Conservation (phyloP, 2,797 vertebrate genomes). For the Sebastiscus albofasciatus region DNA sequence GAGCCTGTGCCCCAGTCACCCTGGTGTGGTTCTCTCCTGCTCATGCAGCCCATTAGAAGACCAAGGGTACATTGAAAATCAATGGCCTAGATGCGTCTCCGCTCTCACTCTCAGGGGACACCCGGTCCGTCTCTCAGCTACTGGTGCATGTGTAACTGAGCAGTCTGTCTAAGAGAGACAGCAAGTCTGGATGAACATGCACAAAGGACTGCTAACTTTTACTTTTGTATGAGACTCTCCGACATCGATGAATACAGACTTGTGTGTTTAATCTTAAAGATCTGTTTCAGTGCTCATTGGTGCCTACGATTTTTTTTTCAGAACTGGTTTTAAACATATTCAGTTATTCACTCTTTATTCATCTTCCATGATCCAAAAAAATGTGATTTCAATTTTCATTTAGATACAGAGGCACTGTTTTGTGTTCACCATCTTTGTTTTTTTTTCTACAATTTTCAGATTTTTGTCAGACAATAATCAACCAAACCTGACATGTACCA, state of each 20-base stretch:
- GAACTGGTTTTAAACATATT: background rate
- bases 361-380: background rate
- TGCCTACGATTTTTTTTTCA: background rate
- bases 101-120: constrained; percentile 30
- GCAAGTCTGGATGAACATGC: constrained; percentile 36
- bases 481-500: background rate
- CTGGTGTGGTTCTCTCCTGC: constrained; percentile 29
- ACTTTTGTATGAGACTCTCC: background rate
- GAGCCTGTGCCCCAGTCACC: constrained; percentile 24
- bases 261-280: background rate
- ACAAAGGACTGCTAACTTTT: constrained; percentile 1
- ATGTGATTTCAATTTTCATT: background rate
- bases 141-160: constrained; percentile 46
- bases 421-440: background rate
- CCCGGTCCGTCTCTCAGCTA: constrained; percentile 38
- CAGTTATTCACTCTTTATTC: background rate
- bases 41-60: constrained; percentile 62
- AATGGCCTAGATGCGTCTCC: constrained; percentile 67
- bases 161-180: constrained; percentile 38
- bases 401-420: background rate
- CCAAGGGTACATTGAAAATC: constrained; percentile 70
- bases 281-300: background rate
- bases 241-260: background rate
- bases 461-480: background rate
- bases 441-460: background rate